These are phyloP conservation scores for Tenodera sinensis DNA, from an alignment of 2,888 invertebrate species.

Conservation along the genomic window DNA sequence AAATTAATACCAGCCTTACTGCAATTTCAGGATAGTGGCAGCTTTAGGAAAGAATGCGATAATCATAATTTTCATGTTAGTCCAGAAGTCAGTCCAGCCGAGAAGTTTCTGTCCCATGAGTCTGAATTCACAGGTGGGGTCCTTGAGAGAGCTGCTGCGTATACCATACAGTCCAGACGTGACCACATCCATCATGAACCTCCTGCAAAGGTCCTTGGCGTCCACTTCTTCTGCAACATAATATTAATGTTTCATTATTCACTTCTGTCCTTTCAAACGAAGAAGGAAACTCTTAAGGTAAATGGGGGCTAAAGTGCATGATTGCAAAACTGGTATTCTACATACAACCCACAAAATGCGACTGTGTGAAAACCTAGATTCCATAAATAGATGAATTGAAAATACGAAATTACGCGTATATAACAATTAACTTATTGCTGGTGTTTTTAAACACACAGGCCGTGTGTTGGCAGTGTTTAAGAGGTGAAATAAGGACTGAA, in stretches of 20 bases:
- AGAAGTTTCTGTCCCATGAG: background rate
- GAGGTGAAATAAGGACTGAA: too few species aligned
- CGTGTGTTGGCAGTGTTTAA: too few species aligned
- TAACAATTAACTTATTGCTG: too few species aligned
- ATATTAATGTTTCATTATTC: background rate
- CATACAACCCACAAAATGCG: too few species aligned
- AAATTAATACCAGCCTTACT: background rate
- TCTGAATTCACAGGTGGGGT: background rate
- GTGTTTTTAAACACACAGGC: too few species aligned
- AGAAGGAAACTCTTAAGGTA: too few species aligned
- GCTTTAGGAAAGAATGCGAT: background rate
- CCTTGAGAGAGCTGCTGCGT: background rate
- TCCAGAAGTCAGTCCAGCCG: background rate
- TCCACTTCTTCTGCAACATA: background rate
- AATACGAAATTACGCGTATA: too few species aligned
- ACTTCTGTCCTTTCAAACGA: too few species aligned
- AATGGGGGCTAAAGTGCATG: too few species aligned
- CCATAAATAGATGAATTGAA: too few species aligned
- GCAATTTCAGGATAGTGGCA: background rate
- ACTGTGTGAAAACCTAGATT: too few species aligned
- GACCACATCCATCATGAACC: background rate
- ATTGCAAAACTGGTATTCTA: too few species aligned
- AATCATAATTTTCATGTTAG: background rate
- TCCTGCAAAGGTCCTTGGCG: background rate
- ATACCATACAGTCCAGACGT: background rate